Evolutionary conservation across 2,113 vertebrate species (phyloP), one percentile per base, ranked within the genome.

Genomic region (Rhinolophus ferrumequinum): DNA sequence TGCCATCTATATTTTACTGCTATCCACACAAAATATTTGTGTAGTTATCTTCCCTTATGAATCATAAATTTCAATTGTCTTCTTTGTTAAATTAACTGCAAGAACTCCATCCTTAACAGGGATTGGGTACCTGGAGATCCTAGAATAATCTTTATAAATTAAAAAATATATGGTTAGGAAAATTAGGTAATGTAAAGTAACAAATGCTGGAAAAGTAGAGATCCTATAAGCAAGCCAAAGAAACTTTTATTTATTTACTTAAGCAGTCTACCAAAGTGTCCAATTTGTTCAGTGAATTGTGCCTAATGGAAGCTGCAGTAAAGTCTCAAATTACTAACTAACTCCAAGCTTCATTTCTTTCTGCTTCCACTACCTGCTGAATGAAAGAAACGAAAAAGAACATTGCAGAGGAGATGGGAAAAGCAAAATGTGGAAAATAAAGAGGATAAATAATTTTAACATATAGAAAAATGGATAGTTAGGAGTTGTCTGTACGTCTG

Each of bases 201-300:
- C 75, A 79, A 82, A 91, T 64, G 24, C 35, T 88, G 3, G 54
- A 54, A 94, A 90, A 91, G 50, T 44, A 85, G n/a, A 90, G 24
- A 90, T 66, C 67, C 0, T 54, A 47, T 19, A 91, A 82, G 41
- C 5, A 38, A 95, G 44, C 41, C 64, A 85, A 95, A 83, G 19
- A 93, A 91, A 94, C 81, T 93, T 96, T 86, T 88, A 95, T 95
- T 97, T 96, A 94, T 97, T 98, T 95, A 91, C 85, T 91, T 82
- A 94, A 77, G 28, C 47, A 75, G 47, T 93, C 72, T 80, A 83
- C 33, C 73, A 91, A 93, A 93, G 88, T 95, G 88, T 94, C 88
- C 79, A 91, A 89, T 87, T 93, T 98, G 72, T 75, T 96, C 83
- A 96, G 77, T 96, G 94, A 94, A 67, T 95, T 97, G 91, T 94